A percentile compares a stretch with the other conserved stretches of the same genome.
These are phyloP conservation scores for Chrysodeixis includens DNA, from an alignment of 2,888 invertebrate genomes.

Conservation along the genomic window DNA sequence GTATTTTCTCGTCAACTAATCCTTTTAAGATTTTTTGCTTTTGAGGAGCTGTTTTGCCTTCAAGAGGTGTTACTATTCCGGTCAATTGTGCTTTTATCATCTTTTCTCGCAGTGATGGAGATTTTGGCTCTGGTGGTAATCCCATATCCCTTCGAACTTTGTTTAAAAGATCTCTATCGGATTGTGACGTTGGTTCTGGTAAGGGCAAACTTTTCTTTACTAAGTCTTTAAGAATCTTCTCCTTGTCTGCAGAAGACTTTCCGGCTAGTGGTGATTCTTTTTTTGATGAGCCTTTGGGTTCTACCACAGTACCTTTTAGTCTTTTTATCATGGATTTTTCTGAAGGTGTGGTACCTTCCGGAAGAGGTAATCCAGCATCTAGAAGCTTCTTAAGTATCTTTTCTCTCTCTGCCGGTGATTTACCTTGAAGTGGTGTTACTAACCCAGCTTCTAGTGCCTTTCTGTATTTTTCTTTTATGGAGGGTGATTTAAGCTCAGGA, in stretches of 20 bases:
- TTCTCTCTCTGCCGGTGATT: conserved; percentile 26
- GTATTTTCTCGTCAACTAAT: conserved; percentile 38
- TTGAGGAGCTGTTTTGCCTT: conserved; percentile 54
- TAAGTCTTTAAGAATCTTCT: conserved; percentile 23
- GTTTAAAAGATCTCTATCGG: conserved; percentile 40
- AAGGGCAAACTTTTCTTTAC: conserved; percentile 30
- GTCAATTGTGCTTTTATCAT: conserved; percentile 50
- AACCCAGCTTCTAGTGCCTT: conserved; percentile 35
- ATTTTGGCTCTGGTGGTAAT: conserved; percentile 60
- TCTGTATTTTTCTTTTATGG: conserved; percentile 22
- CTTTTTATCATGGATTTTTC: conserved; percentile 3
- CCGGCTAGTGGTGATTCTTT: conserved; percentile 51
- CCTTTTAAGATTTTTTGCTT: conserved; percentile 62
- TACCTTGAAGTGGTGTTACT: conserved; percentile 25
- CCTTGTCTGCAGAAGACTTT: conserved; percentile 25
- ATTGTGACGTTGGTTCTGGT: conserved; percentile 33
- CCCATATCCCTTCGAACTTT: conserved; percentile 60
- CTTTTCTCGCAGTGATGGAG: conserved; percentile 47
- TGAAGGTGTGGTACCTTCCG: no score
- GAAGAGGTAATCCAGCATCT: conserved; percentile 59
- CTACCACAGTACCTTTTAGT: conserved; percentile 51
- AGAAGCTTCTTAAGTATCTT: conserved; percentile 28
- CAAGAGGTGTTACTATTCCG: conserved; percentile 59
- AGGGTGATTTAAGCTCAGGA: no score
- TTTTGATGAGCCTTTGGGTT: conserved; percentile 64